Base-by-base conservation (phyloP, 2,113 vertebrate species). In the Tyrannus savana region DNA sequence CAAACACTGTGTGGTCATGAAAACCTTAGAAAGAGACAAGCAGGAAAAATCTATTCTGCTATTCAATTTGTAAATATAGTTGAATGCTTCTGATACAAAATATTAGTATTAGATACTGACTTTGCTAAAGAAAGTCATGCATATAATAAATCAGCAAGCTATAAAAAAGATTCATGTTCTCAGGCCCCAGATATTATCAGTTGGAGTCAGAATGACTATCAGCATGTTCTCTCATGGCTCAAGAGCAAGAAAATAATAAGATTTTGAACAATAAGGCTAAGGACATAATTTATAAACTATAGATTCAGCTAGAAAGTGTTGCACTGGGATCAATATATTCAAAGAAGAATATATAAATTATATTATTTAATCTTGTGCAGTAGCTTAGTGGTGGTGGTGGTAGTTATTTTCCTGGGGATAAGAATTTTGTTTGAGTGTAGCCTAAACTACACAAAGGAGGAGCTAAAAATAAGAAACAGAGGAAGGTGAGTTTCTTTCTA, bases 261-360 rank as follows among this genome's bases (percentile, higher is more conserved):
- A 58, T 91, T 95, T 93, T 69, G 37, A 78, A 66, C 47, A 84
- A 67, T 53, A 78, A 52, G 23, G 12, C 52, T 96, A 74, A 92
- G 90, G 49, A 84, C 13, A 31, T 66, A 68, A 78, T 82, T 93
- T 86, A 80, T 79, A 81, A 91, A 84, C 28, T 50, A 60, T 42
- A 78, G 58, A 73, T 92, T 55, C 37, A 72, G 47, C 19, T 50
- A 96, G 80, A 53, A 91, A 84, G 25, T 66, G 55, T 64, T 85
- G 28, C 58, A 41, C 49, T 76, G 46, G 31, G 49, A 95, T 93
- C 68, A 85, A 76, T 93, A 60, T 79, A 71, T 93, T 92, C 33
- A 86, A 73, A 84, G 77, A 89, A 76, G 23, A 73, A 84, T 90
- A 91, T 35, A 68, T 91, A 84, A 87, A 83, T 90, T 89, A 50